Evolutionary conservation across 2,113 vertebrate genomes (phyloP), one percentile per base, ranked within the genome.

Genomic region (Nicator chloris): DNA sequence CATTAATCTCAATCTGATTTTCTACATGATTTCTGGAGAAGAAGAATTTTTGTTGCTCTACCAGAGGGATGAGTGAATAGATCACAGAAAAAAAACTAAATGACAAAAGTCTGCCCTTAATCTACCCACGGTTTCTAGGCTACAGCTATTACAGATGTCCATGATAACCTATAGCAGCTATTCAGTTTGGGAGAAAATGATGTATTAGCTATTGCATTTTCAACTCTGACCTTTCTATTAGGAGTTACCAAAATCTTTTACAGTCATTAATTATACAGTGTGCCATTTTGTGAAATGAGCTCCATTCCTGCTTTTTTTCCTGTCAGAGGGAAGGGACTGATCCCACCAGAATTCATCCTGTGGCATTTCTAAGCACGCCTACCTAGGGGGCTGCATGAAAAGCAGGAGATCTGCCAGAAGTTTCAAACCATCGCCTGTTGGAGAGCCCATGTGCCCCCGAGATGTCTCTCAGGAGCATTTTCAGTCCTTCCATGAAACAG

Each of bases 151-250:
- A 87, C 10, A 93, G 65, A 80, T 95, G 72, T 70, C 77, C 72
- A 64, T 8, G 54, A 79, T 86, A 95, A 84, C 76, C 84, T 72
- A 66, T 19, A 82, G 73, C 54, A 78, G 59, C 66, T 68, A 26
- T 51, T 78, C 33, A 59, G 35, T 45, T 93, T 87, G 68, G 77
- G 68, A 56, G 54, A 64, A 90, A 75, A 85, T 5, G 7, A 90
- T 79, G 9, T 37, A 80, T 92, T 81, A 86, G 26, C 53, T 65
- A 78, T 28, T 44, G 39, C 40, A 72, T 66, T 96, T 93, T 94
- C 49, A 71, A 89, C 81, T 91, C 78, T 94, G 78, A 85, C 83
- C 86, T 94, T 94, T 93, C 80, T 71, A 81, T 78, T 65, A 89
- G 77, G 66, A 88, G 81, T 72, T 79, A 93, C 79, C 77, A 95